phyloP scores from a whole-genome alignment of 2,888 invertebrate genomes.

The Julus scandinavius region DNA sequence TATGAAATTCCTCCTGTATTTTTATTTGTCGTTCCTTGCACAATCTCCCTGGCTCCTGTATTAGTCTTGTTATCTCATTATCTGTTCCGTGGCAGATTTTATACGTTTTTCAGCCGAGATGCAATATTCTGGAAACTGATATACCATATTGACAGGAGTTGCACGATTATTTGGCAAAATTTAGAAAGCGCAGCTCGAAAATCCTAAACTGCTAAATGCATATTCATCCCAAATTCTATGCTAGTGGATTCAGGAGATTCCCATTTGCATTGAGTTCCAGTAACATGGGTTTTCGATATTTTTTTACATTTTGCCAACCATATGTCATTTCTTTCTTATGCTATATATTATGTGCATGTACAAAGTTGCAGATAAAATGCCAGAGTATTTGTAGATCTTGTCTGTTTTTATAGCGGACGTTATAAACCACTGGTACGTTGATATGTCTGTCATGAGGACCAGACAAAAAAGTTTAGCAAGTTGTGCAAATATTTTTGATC shows the following conservation, averaged over 20 bases:
- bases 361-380: slow-evolving; percentile 46
- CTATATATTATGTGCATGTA: slow-evolving; percentile 30
- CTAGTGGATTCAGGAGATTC: background rate
- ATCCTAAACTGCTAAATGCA: background rate
- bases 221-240: background rate
- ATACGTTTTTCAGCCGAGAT: slow-evolving; percentile 42
- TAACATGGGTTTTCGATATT: background rate
- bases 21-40: background rate
- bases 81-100: slow-evolving; percentile 44
- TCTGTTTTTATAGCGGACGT: slow-evolving; percentile 15
- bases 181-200: slow-evolving; percentile 3
- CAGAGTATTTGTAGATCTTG: background rate
- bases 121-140: slow-evolving; percentile 37
- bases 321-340: slow-evolving; percentile 11
- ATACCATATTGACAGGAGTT: slow-evolving; percentile 8
- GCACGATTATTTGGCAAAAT: slow-evolving; percentile 20
- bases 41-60: background rate
- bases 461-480: background rate
- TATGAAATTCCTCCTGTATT: background rate
- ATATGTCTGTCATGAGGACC: background rate
- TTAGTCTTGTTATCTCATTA: slow-evolving; percentile 10
- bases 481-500: slow-evolving; percentile 14
- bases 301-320: slow-evolving; percentile 29
- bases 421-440: background rate
- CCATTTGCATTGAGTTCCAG: background rate